Conservation (phyloP, 2,113 vertebrate species). For the Spilogale gracilis region DNA sequence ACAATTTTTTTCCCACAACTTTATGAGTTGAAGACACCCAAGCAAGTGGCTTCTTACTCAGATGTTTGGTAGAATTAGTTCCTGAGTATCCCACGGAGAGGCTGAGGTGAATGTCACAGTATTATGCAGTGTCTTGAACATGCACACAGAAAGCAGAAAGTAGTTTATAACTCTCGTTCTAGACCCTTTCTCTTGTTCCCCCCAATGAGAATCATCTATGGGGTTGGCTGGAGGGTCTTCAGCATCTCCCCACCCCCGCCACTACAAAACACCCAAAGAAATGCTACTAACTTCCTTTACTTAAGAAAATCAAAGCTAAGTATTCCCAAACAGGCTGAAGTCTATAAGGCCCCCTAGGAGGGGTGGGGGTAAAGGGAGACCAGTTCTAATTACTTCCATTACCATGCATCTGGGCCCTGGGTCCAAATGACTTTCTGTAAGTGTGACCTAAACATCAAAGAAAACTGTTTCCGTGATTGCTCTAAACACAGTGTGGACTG, state of each 20-base stretch:
- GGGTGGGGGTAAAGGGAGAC: background rate
- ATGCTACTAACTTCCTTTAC: slow-evolving; percentile 32
- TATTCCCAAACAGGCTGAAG: background rate
- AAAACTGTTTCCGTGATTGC: slow-evolving; percentile 32
- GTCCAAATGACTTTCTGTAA: slow-evolving; percentile 18
- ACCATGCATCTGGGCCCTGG: background rate
- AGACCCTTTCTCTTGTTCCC: slow-evolving; percentile 20
- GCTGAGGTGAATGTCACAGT: slow-evolving; percentile 23
- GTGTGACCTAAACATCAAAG: slow-evolving; percentile 31
- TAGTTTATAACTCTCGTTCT: slow-evolving; percentile 44
- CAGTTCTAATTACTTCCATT: slow-evolving; percentile 55
- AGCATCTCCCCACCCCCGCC: background rate
- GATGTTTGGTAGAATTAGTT: background rate
- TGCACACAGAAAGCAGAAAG: background rate
- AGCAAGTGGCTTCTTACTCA: slow-evolving; percentile 63
- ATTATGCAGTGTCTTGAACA: slow-evolving; percentile 48
- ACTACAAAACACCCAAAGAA: slow-evolving; percentile 26
- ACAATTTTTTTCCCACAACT: background rate
- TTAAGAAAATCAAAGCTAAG: slow-evolving; percentile 47
- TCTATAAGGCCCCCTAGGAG: background rate
- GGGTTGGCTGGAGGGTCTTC: background rate
- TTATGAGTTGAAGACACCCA: slow-evolving; percentile 25
- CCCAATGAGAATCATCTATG: background rate
- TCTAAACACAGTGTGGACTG: slow-evolving; percentile 33
- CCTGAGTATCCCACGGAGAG: slow-evolving; percentile 38